phyloP scores from a whole-genome alignment of 1,140 invertebrate species.

The Drosophila bifasciata region DNA sequence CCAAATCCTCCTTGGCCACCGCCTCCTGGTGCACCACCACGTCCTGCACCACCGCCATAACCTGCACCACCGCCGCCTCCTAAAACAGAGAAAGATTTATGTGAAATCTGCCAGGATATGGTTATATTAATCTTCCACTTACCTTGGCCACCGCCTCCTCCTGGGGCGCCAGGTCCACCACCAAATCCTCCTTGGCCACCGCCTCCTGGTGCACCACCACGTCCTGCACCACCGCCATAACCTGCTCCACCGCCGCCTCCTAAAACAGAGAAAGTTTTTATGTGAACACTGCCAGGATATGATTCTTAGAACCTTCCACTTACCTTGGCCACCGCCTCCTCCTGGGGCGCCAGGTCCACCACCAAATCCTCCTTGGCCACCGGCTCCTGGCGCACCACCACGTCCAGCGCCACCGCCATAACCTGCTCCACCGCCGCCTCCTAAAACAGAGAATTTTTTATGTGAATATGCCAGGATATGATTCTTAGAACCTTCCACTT shows the following conservation, averaged over 20 bases:
- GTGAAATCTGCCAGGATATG: too few relatives aligned
- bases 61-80: conserved; percentile 12
- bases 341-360: conserved; percentile 27
- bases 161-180: conserved; percentile 25
- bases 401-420: conserved; percentile 35
- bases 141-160: too few relatives aligned
- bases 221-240: conserved; percentile 31
- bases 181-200: conserved; percentile 33
- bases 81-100: too few relatives aligned
- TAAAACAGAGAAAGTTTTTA: too few relatives aligned
- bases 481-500: not conserved
- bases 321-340: too few relatives aligned
- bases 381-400: conserved; percentile 34
- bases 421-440: conserved; percentile 25
- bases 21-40: fast-evolving
- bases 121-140: too few relatives aligned
- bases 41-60: not conserved
- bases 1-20: conserved; percentile 20
- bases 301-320: not conserved
- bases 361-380: conserved; percentile 28
- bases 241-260: conserved; percentile 27
- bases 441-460: not conserved
- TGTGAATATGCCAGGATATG: too few relatives aligned
- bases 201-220: conserved; percentile 35
- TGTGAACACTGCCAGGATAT: too few relatives aligned